A percentile compares a stretch with the other conserved stretches of the same genome.
phyloP scores from a whole-genome alignment of 2,888 invertebrate species.

The Aplocera efformata region DNA sequence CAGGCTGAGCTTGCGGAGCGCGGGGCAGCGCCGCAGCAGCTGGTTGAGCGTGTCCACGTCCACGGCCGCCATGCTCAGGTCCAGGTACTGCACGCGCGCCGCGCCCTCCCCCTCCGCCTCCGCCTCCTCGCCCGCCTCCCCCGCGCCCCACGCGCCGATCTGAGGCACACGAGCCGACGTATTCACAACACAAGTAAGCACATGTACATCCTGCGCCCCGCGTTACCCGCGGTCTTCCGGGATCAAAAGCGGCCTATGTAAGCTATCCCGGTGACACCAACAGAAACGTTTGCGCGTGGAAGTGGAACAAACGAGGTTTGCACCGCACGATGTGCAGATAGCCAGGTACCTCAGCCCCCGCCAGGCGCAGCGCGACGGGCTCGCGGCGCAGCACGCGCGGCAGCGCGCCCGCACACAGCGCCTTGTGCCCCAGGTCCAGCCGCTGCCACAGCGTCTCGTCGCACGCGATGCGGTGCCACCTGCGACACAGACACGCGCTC shows the following conservation, averaged over 20 bases:
- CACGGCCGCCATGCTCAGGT: slow-evolving; percentile 90
- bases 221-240: too few species aligned
- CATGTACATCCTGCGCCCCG: too few species aligned
- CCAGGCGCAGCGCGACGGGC: slow-evolving; percentile 88
- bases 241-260: too few species aligned
- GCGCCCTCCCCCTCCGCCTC: too few species aligned
- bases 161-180: slow-evolving; percentile 37
- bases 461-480: slow-evolving; percentile 88
- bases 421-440: slow-evolving; percentile 87
- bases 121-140: too few species aligned
- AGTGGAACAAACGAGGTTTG: too few species aligned
- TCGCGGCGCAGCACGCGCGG: slow-evolving; percentile 86
- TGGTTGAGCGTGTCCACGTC: slow-evolving; percentile 77
- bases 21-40: slow-evolving; percentile 83
- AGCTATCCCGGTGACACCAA: too few species aligned
- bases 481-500: slow-evolving; percentile 34
- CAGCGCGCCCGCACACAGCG: slow-evolving; percentile 84
- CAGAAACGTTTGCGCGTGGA: too few species aligned
- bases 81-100: slow-evolving; percentile 88
- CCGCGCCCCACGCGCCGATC: slow-evolving; percentile 56
- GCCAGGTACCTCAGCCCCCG: slow-evolving; percentile 86
- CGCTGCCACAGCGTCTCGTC: slow-evolving; percentile 94
- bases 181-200: too few species aligned
- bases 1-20: slow-evolving; percentile 90
- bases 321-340: background rate